Base-by-base conservation (phyloP, 2,113 vertebrate species). In the Empidonax alnorum region DNA sequence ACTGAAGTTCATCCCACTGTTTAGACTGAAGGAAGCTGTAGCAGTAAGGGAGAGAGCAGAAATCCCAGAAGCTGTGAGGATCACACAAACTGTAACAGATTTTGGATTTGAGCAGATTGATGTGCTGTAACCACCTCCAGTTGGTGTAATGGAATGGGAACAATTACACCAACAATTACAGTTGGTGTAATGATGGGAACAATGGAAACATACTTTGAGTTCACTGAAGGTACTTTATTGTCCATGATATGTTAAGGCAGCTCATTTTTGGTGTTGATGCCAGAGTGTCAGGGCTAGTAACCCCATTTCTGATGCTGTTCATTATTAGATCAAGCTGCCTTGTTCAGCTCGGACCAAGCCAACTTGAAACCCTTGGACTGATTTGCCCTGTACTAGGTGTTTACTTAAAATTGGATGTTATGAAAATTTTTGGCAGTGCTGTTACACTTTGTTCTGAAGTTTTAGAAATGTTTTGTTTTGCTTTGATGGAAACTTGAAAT, bases 401-500 rank as follows among this genome's bases (percentile, higher is more conserved):
- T 94, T 69, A 76, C 47, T 82, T 94, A 62, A 37, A 91, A 93
- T 76, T 44, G 93, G 47, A 72, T 33, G 31, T 91, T 82, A 71
- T 6, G 33, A 67, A 76, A 82, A 90, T 33, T 25, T 25, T 52
- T 95, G 74, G 42, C 81, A 77, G n/a, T 1, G 1, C 72, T 65
- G 20, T 75, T 87, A 46, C 1, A 6, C 62, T 93, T 86, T 89
- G 47, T 91, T 91, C 84, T 58, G 78, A 68, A 85, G 50, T 67
- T 86, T 85, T 44, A 63, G 85, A 87, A 85, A 55, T 85, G 76
- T 79, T 93, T 94, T 79, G 22, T 55, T 91, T 85, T 83, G 37
- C 84, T 89, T 86, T 91, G 74, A 58, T 91, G 87, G 87, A 87
- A 87, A 82, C 71, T 68, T 91, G 93, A 93, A 92, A 89, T 92